Evolutionary conservation across 2,888 invertebrate genomes (phyloP).

Genomic region (Drosophila crucigera): DNA sequence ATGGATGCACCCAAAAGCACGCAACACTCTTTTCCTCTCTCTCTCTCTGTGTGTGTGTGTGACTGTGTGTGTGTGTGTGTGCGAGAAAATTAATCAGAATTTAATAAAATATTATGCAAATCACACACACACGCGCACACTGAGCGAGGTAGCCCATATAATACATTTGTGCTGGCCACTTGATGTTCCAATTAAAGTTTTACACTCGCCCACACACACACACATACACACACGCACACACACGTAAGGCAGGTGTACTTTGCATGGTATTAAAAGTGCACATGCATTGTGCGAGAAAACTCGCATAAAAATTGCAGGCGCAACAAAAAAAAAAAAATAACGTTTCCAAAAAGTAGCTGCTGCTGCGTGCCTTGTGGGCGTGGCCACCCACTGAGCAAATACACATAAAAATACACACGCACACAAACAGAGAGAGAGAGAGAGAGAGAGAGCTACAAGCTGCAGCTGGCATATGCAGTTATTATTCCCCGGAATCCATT

Average conservation of each 20-base stretch:
- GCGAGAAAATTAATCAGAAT: conserved; percentile 73
- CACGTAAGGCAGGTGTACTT: conserved; percentile 67
- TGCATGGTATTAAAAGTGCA: conserved; percentile 60
- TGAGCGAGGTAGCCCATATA: conserved; percentile 36
- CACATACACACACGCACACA: conserved; percentile 2
- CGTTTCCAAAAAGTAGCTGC: conserved; percentile 39
- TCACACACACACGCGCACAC: conserved; percentile 25
- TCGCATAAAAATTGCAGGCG: conserved; percentile 70
- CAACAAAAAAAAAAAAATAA: conserved; percentile 36
- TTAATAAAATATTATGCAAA: conserved; percentile 78
- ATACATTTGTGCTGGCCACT: conserved; percentile 52
- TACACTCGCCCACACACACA: conserved; percentile 45
- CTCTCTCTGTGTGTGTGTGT: background rate
- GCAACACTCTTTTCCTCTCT: conserved; percentile 54
- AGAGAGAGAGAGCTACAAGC: background rate
- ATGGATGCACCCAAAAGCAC: conserved; percentile 63
- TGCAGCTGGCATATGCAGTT: conserved; percentile 36
- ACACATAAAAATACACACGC: background rate
- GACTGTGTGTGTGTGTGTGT: background rate
- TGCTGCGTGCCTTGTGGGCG: conserved; percentile 27
- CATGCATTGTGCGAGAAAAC: conserved; percentile 68
- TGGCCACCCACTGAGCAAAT: conserved; percentile 25
- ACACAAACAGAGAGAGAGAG: background rate
- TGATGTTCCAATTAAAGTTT: conserved; percentile 80
- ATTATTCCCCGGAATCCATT: conserved; percentile 3